Conservation (phyloP, 2,888 invertebrate species). For the Rhodophaea formosa region DNA sequence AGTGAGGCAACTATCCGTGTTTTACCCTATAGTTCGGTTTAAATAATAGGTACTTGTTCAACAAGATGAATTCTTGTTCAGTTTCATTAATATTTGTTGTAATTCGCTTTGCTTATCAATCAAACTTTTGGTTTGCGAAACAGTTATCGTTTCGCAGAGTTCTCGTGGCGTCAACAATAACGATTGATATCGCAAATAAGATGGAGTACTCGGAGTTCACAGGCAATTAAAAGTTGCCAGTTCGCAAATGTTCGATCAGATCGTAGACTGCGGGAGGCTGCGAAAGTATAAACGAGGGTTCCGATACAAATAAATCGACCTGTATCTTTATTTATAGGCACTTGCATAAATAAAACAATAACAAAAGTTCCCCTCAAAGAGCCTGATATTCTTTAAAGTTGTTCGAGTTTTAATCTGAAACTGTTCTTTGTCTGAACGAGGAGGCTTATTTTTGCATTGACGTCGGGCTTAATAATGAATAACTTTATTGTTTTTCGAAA, state of each 20-base stretch:
- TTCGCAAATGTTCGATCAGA: conserved; percentile 16
- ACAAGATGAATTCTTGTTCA: no score
- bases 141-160: not conserved
- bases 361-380: conserved; percentile 17
- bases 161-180: conserved; percentile 3
- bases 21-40: no score
- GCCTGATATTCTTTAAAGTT: conserved; percentile 24
- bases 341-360: conserved; percentile 19
- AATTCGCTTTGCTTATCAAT: not conserved
- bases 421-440: conserved; percentile 26
- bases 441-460: conserved; percentile 33
- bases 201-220: conserved; percentile 10
- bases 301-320: conserved; percentile 14
- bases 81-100: no score
- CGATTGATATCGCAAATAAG: conserved; percentile 16
- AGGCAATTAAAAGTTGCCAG: conserved; percentile 19
- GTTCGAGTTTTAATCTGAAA: conserved; percentile 24
- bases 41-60: no score
- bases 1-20: no score
- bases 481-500: conserved; percentile 35
- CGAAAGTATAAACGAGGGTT: conserved; percentile 22
- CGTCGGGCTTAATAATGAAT: conserved; percentile 37
- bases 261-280: conserved; percentile 12
- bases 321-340: conserved; percentile 6
- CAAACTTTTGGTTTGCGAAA: conserved; percentile 6